Evolutionary conservation across 2,888 invertebrate species (phyloP), one percentile per base, ranked within the genome.

Genomic region (Hemaris fuciformis): DNA sequence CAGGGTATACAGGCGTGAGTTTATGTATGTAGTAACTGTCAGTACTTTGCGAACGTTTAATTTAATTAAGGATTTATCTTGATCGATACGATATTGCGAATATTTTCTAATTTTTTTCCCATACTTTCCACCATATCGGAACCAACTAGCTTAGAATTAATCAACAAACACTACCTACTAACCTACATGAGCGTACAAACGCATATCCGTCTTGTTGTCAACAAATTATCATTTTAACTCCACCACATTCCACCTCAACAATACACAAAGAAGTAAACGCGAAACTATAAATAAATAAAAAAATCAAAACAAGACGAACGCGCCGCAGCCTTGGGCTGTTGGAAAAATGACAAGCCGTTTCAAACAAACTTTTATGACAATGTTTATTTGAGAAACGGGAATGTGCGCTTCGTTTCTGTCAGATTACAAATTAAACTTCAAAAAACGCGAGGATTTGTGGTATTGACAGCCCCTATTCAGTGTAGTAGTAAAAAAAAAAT

Each of bases 301-400:
- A n/a, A n/a, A n/a, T n/a, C n/a, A n/a, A n/a, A n/a, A n/a, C n/a
- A n/a, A 8, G 10, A 18, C 2, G 38, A 18, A 31, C 27, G 18
- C 15, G 31, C 15, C 18, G 31, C 53, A 53, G 31, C 53, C 53
- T 53, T 53, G 53, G 27, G 15, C 31, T 31, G 53, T 53, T 46
- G 13, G 34, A n/a, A 18, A 48, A 3, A 53, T 31, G 53, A 53
- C 53, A 31, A 18, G 27, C 15, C 10, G 7, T 31, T 53, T 31
- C 27, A 53, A 53, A 53, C 53, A 53, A 27, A 53, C 10, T 53
- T 53, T 31, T 18, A 53, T n/a, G 53, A 53, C 53, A 53, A 53
- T 20, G 15, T 53, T 31, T 53, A 53, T 53, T 53, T 53, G 25
- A 4, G 38, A n/a, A 18, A 18, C 18, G 15, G 31, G 10, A 53